A percentile compares a stretch with the other conserved stretches of the same genome.
These are phyloP conservation scores for Platanista minor DNA, from an alignment of 2,113 vertebrate genomes.

Conservation along the genomic window DNA sequence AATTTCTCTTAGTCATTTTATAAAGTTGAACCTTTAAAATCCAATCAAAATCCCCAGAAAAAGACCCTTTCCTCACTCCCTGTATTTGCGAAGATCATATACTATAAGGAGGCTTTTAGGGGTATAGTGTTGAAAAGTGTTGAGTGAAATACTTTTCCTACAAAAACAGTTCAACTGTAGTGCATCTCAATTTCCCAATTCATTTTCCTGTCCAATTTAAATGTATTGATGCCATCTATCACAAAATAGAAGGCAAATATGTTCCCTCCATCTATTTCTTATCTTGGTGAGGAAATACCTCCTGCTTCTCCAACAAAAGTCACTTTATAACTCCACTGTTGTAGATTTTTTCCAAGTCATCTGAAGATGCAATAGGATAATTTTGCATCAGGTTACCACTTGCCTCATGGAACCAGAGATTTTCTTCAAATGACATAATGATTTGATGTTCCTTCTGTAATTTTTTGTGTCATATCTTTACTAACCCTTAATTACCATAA, in stretches of 20 bases:
- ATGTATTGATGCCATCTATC: background rate
- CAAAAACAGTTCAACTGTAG: background rate
- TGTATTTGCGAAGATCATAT: background rate
- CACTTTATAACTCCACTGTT: background rate
- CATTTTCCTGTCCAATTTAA: background rate
- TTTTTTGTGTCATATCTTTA: constrained; percentile 48
- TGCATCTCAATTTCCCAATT: background rate
- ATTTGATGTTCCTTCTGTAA: constrained; percentile 49
- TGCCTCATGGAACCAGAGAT: constrained; percentile 31
- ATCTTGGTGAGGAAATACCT: constrained; percentile 55
- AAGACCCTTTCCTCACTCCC: background rate
- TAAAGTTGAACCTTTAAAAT: background rate
- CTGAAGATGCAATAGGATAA: constrained; percentile 29
- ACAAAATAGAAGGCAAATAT: constrained; percentile 46
- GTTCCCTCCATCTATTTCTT: constrained; percentile 44
- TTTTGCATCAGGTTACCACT: constrained; percentile 52
- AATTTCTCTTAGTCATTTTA: background rate
- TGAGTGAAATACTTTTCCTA: background rate
- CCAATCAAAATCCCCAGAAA: constrained; percentile 35
- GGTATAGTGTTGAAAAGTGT: background rate
- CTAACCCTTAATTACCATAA: constrained; percentile 22
- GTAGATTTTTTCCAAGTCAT: constrained; percentile 3
- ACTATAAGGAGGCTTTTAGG: background rate
- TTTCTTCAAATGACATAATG: constrained; percentile 58
- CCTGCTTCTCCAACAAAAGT: constrained; percentile 30